Evolutionary conservation across 2,113 vertebrate species (phyloP), one percentile per base, ranked within the genome.

Genomic region (Psittacus erithacus): DNA sequence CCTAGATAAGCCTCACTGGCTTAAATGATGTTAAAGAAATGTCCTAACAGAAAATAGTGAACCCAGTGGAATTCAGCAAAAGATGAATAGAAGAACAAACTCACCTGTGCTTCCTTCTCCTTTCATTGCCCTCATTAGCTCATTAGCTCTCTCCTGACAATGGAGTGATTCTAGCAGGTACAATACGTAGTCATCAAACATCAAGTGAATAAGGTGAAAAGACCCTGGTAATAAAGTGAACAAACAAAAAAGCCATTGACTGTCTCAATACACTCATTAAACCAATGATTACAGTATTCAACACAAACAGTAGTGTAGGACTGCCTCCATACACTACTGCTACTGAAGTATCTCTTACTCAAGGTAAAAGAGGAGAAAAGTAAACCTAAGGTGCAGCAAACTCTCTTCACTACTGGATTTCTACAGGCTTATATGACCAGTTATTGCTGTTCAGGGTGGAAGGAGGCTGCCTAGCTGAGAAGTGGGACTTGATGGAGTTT

Each of bases 131-230:
- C 98, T 98, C 99, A 99, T 99, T 68, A 99, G 98, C 93, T 99
- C 99, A 25, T 98, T 99, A 97, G 99, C 99, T 82, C 99, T 98
- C 96, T 99, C 99, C 97, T 99, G 99, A 95, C 99, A 99, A 91
- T 99, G 99, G 71, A 99, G 98, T 23, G 99, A 99, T 94, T 99
- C 99, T 96, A 99, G 97, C 94, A 99, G 97, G 97, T 99, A 99
- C 78, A 99, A 98, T 74, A 99, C 99, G 8, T 99, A 99, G 96
- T 99, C 99, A 91, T 99, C 99, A 67, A 99, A 99, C 99, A 99
- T 99, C 97, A 99, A 97, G 78, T 99, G 99, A 89, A 99, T 99
- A 96, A 99, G 98, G 97, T 99, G 99, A 93, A 99, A 99, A 69
- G 99, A 99, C 29, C 99, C 99, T 99, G 97, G 65, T 41, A 67